Base-by-base conservation (phyloP, 2,113 vertebrate genomes). In the Spermophilus dauricus region DNA sequence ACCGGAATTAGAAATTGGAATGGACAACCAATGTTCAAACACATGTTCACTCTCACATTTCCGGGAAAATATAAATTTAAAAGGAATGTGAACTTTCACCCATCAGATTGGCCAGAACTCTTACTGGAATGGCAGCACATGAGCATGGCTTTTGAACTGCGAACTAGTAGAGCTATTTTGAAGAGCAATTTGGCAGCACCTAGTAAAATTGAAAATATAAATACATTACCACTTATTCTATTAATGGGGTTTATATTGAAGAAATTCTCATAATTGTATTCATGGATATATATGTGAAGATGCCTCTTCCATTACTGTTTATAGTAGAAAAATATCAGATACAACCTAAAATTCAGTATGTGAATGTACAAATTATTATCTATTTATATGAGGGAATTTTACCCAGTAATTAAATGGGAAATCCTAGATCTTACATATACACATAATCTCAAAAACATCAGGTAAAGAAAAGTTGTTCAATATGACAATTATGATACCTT, bases 151-250 rank as follows among this genome's bases (percentile, higher is more conserved):
- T 67, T 2, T 51, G 18, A 28, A 12, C 26, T 73, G 37, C 69
- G 65, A 91, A 95, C 65, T 63, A 94, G 51, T 17, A 65, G 4
- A 70, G 42, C 42, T 58, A 83, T 86, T 89, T 67, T 86, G 70
- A 70, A 72, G 51, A 94, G 30, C 9, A 65, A 65, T 61, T 34
- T 81, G 32, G 28, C 24, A 95, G 28, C 22, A 61, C 37, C 28
- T 51, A 58, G 32, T 20, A 96, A 85, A 89, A 73, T 0, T 81
- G 70, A 89, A 84, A 88, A 81, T 80, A 76, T 53, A 90, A 88
- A 93, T 34, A 69, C 3, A 18, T 90, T 63, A 45, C n/a, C 18
- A 92, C 5, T 2, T 12, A 78, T 72, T 81, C n/a, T 56, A 63
- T 24, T 39, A 63, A 42, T 14, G 61, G 1, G 42, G 32, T 86